A percentile compares a stretch with the other conserved stretches of the same genome.
Conservation (phyloP, 64 coral and sea anemone species). For the Platygyra sinensis region DNA sequence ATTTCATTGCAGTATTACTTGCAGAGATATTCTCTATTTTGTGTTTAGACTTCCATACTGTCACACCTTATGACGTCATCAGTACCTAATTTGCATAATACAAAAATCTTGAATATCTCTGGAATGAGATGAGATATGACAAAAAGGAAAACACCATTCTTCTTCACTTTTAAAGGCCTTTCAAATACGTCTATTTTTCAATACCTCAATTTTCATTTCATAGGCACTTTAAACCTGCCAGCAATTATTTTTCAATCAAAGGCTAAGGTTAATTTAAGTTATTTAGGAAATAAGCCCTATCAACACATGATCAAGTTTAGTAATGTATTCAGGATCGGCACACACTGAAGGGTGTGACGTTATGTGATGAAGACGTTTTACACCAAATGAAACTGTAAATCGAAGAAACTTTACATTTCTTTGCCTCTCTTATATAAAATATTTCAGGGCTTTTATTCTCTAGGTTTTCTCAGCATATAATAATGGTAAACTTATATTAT, state of each 20-base stretch:
- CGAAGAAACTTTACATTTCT: background rate
- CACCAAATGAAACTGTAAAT: background rate
- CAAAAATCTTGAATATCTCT: no score
- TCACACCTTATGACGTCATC: no score
- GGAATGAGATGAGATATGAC: no score
- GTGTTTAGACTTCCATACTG: no score
- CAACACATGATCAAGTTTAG: background rate
- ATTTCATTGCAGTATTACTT: no score
- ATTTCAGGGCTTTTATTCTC: background rate
- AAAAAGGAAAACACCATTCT: no score
- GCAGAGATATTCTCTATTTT: no score
- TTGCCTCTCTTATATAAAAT: background rate
- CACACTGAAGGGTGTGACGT: background rate
- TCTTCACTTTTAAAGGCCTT: no score
- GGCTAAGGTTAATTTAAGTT: background rate
- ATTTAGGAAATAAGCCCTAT: background rate
- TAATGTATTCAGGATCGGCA: background rate
- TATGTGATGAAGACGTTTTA: background rate
- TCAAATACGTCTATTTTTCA: no score
- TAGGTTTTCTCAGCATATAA: background rate
- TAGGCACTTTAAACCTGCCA: no score
- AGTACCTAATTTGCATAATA: no score
- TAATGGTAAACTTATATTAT: background rate
- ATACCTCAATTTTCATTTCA: no score
- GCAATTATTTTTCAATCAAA: background rate